A percentile compares a stretch with the other conserved stretches of the same genome.
Evolutionary conservation across 2,888 invertebrate species (phyloP).

Genomic region (Cheilosia grossa): DNA sequence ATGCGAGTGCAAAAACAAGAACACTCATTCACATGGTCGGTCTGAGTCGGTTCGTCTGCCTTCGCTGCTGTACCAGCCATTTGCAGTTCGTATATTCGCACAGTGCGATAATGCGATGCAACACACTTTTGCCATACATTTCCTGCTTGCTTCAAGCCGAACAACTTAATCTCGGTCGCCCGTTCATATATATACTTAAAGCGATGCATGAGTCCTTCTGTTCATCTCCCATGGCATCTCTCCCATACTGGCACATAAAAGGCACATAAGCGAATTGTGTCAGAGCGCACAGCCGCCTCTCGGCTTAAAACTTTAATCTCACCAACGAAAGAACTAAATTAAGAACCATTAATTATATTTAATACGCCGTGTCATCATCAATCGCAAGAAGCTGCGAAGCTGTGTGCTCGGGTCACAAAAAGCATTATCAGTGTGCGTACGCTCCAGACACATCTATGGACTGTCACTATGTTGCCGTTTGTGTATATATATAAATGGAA

Average conservation of each 20-base stretch:
- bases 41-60: not conserved
- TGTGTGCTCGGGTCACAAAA: constrained; percentile 7
- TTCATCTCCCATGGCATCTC: constrained; percentile 5
- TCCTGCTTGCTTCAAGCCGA: constrained; percentile 29
- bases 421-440: constrained; percentile 23
- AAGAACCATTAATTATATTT: constrained; percentile 72
- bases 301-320: constrained; percentile 69
- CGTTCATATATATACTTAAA: constrained; percentile 15
- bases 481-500: constrained; percentile 3
- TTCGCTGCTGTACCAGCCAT: not conserved
- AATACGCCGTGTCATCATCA: constrained; percentile 73
- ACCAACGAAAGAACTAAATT: constrained; percentile 71
- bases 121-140: constrained; percentile 14
- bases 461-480: constrained; percentile 16
- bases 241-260: not conserved
- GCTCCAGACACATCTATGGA: not conserved
- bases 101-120: constrained; percentile 14
- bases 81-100: not conserved
- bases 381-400: constrained; percentile 64
- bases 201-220: constrained; percentile 30
- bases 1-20: constrained; percentile 40
- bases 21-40: constrained; percentile 27
- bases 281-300: constrained; percentile 45
- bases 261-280: constrained; percentile 49
- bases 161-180: constrained; percentile 38